phyloP scores from a whole-genome alignment of 2,113 vertebrate genomes.

The Gambusia affinis region DNA sequence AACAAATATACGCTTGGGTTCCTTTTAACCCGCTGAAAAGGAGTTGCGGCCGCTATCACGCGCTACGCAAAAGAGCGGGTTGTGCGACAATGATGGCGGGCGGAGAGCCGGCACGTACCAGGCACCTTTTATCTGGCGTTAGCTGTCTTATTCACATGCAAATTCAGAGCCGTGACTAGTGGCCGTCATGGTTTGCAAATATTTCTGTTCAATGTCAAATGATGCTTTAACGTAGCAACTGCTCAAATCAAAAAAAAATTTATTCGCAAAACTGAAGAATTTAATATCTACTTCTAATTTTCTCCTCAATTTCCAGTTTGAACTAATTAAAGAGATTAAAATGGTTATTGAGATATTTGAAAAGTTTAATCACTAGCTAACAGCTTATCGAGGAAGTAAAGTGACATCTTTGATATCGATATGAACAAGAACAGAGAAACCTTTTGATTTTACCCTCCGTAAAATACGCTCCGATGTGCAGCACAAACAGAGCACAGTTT shows the following conservation, averaged over 20 bases:
- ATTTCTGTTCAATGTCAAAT: slow-evolving; percentile 24
- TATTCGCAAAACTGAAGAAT: background rate
- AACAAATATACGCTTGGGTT: slow-evolving; percentile 67
- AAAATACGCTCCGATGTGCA: too few species aligned
- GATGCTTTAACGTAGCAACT: background rate
- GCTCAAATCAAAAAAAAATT: background rate
- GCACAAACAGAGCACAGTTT: too few species aligned
- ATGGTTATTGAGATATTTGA: background rate
- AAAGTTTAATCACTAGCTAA: background rate
- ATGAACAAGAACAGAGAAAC: background rate
- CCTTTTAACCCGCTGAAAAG: slow-evolving; percentile 52
- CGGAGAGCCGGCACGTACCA: slow-evolving; percentile 9
- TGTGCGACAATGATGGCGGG: slow-evolving; percentile 54
- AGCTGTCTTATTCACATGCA: slow-evolving; percentile 65
- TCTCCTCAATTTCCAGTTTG: background rate
- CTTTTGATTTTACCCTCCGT: too few species aligned
- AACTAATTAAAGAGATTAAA: background rate
- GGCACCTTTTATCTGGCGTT: slow-evolving; percentile 31
- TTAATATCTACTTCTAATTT: too few species aligned
- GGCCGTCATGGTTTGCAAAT: slow-evolving; percentile 42
- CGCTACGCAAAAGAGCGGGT: slow-evolving; percentile 71
- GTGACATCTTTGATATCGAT: background rate
- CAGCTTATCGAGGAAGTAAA: background rate
- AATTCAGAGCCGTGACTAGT: slow-evolving; percentile 13
- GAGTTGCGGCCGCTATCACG: slow-evolving; percentile 49